A percentile compares a stretch with the other conserved stretches of the same genome.
phyloP scores from a whole-genome alignment of 1,140 invertebrate species.

The Neuroterus valhalla region DNA sequence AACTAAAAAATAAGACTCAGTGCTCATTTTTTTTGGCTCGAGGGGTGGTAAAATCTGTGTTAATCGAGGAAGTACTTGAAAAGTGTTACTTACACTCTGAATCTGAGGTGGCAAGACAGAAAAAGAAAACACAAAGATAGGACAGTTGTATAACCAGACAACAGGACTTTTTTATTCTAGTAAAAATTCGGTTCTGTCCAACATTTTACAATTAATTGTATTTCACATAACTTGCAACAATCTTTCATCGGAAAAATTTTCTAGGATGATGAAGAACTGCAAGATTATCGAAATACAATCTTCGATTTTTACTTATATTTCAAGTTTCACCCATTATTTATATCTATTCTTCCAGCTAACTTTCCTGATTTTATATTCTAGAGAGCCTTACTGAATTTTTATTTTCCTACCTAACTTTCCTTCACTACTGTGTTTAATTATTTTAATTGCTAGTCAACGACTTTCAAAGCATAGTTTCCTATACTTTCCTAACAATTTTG shows the following conservation, averaged over 20 bases:
- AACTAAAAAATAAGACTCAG: neutral
- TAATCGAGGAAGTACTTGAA: slow-evolving; percentile 27
- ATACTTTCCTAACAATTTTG: neutral
- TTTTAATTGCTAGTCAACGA: neutral
- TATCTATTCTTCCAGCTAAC: no score
- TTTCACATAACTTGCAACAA: neutral
- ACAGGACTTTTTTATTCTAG: slow-evolving; percentile 3
- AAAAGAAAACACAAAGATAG: slow-evolving; percentile 30
- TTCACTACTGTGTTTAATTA: no score
- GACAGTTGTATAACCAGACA: slow-evolving; percentile 7
- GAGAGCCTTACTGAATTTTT: no score
- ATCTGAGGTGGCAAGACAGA: slow-evolving; percentile 29
- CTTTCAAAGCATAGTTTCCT: neutral
- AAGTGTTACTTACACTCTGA: slow-evolving; percentile 29
- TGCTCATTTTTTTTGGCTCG: neutral
- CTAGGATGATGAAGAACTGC: no score
- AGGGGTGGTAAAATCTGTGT: slow-evolving; percentile 15
- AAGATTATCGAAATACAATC: no score
- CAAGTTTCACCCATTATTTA: no score
- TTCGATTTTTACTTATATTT: no score
- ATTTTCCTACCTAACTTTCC: no score
- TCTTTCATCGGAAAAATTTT: no score
- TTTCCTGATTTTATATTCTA: no score
- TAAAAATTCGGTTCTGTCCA: neutral
- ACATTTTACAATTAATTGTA: neutral